Evolutionary conservation across 2,888 invertebrate species (phyloP), one percentile per base, ranked within the genome.

Genomic region (Fragum whitleyi): DNA sequence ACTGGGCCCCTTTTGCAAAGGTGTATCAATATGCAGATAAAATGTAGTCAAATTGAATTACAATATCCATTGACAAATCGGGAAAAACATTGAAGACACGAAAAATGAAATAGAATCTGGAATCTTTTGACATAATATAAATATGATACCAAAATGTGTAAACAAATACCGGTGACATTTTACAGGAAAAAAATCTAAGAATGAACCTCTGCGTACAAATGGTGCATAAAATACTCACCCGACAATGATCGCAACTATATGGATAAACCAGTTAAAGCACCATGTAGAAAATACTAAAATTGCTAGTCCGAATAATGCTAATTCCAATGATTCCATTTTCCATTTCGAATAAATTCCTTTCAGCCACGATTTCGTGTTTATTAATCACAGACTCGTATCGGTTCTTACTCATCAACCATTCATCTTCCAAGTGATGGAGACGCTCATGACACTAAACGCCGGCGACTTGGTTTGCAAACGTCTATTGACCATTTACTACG

Each of bases 321-420:
- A 83, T 79, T 88, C 88, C 70, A 83, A 75, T 77, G 85, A 85
- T 87, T 87, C 88, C 88, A 88, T 88, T 73, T 86, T 86, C 85
- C 83, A 86, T 86, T 28, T 61, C 76, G 61, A 61, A 61, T 61
- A 61, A 61, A 42, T 42, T 42, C 36, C 9, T 32, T 14, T 19
- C n/a, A 69, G 16, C 47, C 21, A 29, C 51, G 14, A 47, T 29
- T 47, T 73, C 47, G 39, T 59, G 23, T 28, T 28, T 47, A 65
- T 47, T 47, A 47, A 47, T 47, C 47, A 47, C 47, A 47, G 47
- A 47, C 47, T 19, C 32, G 5, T 36, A 11, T 32, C 65, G 19
- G 9, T 65, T 65, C 65, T 65, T 65, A 65, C 65, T 65, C 65
- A 65, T 65, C 65, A 23, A 36, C 42, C 23, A 21, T 26, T 32